These are phyloP conservation scores for Heliconius hewitsoni DNA, from an alignment of 1,140 invertebrate genomes.

Conservation along the genomic window DNA sequence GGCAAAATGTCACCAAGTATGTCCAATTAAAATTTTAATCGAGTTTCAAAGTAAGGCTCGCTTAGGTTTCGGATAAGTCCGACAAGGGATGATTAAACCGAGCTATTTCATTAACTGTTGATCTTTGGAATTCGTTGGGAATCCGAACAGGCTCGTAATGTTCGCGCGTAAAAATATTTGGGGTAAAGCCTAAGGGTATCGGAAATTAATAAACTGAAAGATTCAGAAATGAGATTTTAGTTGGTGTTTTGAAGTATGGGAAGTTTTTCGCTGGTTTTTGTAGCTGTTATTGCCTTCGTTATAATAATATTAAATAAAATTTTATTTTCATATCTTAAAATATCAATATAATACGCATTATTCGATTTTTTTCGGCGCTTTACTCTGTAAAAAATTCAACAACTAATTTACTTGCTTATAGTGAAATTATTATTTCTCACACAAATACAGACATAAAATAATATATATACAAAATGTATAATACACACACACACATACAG, in stretches of 20 bases:
- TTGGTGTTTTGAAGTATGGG: neutral
- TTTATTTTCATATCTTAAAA: no score
- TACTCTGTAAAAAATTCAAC: no score
- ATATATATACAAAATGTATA: neutral
- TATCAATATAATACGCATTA: no score
- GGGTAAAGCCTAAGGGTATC: constrained; percentile 9
- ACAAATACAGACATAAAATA: no score
- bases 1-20: constrained; percentile 19
- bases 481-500: no score
- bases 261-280: neutral
- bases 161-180: constrained; percentile 39
- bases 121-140: constrained; percentile 26
- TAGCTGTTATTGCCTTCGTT: neutral
- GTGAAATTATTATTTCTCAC: no score
- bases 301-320: no score
- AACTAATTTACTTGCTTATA: no score
- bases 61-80: constrained; percentile 22
- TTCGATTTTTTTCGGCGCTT: no score
- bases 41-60: constrained; percentile 20
- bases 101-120: constrained; percentile 37
- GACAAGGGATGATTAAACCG: constrained; percentile 36
- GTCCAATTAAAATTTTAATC: constrained; percentile 27
- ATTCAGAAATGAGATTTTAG: neutral
- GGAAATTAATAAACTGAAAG: constrained; percentile 12
- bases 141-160: constrained; percentile 26